These are phyloP conservation scores for Spilosoma lubricipeda DNA, from an alignment of 2,888 invertebrate species.

Conservation along the genomic window DNA sequence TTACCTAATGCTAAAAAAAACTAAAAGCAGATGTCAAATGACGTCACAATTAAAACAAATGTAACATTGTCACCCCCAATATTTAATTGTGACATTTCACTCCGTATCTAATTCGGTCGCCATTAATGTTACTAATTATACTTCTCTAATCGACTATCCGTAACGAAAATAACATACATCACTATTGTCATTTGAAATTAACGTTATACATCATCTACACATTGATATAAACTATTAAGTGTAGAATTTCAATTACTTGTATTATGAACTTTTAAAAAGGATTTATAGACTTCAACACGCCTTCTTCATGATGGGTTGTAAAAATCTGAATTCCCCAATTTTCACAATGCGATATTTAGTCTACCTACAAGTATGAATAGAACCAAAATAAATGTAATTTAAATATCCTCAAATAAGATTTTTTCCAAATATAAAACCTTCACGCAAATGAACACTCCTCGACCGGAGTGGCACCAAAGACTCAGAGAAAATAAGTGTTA, in stretches of 20 bases:
- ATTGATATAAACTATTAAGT: background rate
- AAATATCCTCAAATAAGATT: too few relatives aligned
- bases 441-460: too few relatives aligned
- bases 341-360: too few relatives aligned
- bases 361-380: too few relatives aligned
- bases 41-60: conserved; percentile 56
- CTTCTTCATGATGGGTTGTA: too few relatives aligned
- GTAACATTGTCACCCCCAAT: conserved; percentile 42
- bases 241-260: background rate
- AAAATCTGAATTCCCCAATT: too few relatives aligned
- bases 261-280: too few relatives aligned
- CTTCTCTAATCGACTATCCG: conserved; percentile 49
- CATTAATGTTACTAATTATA: conserved; percentile 65
- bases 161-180: conserved; percentile 52
- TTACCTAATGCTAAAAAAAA: conserved; percentile 18
- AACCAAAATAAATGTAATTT: too few relatives aligned
- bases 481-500: too few relatives aligned
- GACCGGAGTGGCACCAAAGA: too few relatives aligned
- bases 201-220: background rate
- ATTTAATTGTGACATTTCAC: conserved; percentile 33
- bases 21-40: conserved; percentile 37
- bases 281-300: too few relatives aligned
- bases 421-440: too few relatives aligned
- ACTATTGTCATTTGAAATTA: conserved; percentile 39
- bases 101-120: conserved; percentile 61